phyloP scores from a whole-genome alignment of 2,113 vertebrate genomes.

The Callorhinus ursinus region DNA sequence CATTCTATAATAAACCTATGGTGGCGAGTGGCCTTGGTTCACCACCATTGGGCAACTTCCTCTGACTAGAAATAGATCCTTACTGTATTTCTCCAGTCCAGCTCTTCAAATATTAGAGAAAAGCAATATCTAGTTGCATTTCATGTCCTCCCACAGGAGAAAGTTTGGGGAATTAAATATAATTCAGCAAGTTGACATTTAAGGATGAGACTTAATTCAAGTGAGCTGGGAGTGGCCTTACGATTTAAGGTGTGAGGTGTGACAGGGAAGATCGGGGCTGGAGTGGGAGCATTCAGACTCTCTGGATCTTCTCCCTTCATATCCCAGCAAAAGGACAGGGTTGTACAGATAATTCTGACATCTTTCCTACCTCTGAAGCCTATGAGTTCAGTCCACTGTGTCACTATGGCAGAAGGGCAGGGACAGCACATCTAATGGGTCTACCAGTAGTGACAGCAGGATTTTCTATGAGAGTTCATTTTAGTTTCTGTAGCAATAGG shows the following conservation, averaged over 20 bases:
- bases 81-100: neutral
- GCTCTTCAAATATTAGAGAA: conserved; percentile 49
- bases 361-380: neutral
- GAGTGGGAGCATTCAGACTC: neutral
- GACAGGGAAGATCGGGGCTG: neutral
- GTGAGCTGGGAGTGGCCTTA: neutral
- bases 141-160: neutral
- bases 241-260: neutral
- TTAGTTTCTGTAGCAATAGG: neutral
- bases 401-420: neutral
- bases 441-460: neutral
- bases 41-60: neutral
- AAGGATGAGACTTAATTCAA: neutral
- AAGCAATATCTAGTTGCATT: neutral
- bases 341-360: neutral
- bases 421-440: neutral
- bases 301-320: neutral
- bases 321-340: neutral
- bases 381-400: neutral
- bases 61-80: neutral
- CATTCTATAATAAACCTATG: neutral
- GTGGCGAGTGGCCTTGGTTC: neutral
- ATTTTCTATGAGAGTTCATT: neutral
- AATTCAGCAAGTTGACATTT: conserved; percentile 17
- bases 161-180: conserved; percentile 23